A percentile compares a stretch with the other conserved stretches of the same genome.
Evolutionary conservation across 2,888 invertebrate species (phyloP).

Genomic region (Macrophya annulata): DNA sequence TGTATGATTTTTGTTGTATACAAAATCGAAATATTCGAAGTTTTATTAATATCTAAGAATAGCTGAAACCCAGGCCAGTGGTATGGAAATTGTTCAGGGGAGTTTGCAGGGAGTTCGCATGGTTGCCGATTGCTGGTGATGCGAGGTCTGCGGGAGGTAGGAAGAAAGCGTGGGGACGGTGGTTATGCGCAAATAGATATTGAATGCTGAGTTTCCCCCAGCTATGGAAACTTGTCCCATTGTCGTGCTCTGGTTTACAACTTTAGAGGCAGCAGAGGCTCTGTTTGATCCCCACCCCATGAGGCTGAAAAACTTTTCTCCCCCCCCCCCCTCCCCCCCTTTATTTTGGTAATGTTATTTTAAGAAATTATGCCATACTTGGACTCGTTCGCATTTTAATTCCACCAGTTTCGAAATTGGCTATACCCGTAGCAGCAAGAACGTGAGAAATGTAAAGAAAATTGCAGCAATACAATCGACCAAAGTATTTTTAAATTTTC

Average conservation of each 20-base stretch:
- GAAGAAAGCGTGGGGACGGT: conserved; percentile 18
- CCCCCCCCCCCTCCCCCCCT: no score
- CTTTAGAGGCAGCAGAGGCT: conserved; percentile 23
- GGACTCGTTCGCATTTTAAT: conserved; percentile 26
- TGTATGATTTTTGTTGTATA: background rate
- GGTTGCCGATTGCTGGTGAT: conserved; percentile 27
- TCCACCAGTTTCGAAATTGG: background rate
- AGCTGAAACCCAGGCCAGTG: background rate
- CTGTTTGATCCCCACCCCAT: conserved; percentile 17
- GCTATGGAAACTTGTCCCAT: conserved; percentile 54
- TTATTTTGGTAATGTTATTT: conserved; percentile 21
- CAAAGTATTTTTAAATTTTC: conserved; percentile 27
- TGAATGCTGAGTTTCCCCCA: conserved; percentile 44
- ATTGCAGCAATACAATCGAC: conserved; percentile 19
- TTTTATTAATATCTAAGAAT: conserved; percentile 43
- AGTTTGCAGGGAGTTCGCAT: conserved; percentile 41
- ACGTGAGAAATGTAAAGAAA: conserved; percentile 5
- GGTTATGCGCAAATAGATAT: conserved; percentile 55
- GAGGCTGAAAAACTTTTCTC: conserved; percentile 6
- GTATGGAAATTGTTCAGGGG: conserved; percentile 48
- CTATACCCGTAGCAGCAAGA: background rate
- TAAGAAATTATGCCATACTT: conserved; percentile 16
- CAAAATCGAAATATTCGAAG: background rate
- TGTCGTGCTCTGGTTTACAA: conserved; percentile 48
- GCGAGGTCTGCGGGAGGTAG: conserved; percentile 24